Evolutionary conservation across 2,113 vertebrate species (phyloP).

Genomic region (Trematomus loennbergii): DNA sequence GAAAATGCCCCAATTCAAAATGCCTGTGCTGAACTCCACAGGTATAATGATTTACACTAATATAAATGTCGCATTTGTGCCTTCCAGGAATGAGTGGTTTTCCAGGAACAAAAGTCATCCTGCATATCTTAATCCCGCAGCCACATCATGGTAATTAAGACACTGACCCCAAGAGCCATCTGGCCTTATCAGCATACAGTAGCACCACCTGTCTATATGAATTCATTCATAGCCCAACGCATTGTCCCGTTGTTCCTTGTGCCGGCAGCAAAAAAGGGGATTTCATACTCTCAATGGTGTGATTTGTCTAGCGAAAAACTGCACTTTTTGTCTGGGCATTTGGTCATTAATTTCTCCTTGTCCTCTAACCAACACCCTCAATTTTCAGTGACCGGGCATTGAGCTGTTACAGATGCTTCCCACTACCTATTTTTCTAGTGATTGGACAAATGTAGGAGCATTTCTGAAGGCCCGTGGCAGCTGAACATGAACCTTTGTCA

Average conservation of each 20-base stretch:
- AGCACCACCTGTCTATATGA: constrained; percentile 77
- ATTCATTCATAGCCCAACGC: constrained; percentile 65
- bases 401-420: constrained; percentile 20
- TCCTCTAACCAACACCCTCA: constrained; percentile 33
- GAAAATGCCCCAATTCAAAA: constrained; percentile 25
- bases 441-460: constrained; percentile 37
- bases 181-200: constrained; percentile 68
- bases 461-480: constrained; percentile 24
- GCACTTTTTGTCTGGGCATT: constrained; percentile 15
- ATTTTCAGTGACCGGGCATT: constrained; percentile 51
- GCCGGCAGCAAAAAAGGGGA: constrained; percentile 38
- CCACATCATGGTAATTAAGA: constrained; percentile 75
- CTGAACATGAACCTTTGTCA: constrained; percentile 28
- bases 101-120: constrained; percentile 51
- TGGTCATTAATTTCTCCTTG: constrained; percentile 25
- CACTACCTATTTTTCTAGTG: constrained; percentile 30
- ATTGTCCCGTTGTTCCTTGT: constrained; percentile 32
- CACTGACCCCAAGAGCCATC: constrained; percentile 78
- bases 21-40: constrained; percentile 15
- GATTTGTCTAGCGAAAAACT: constrained; percentile 33
- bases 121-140: constrained; percentile 71
- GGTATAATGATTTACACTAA: constrained; percentile 52
- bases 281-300: constrained; percentile 37
- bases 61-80: constrained; percentile 15
- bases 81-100: constrained; percentile 46